A percentile compares a stretch with the other conserved stretches of the same genome.
These are phyloP conservation scores for Copidosoma aretas DNA, from an alignment of 2,888 invertebrate genomes.

Conservation along the genomic window DNA sequence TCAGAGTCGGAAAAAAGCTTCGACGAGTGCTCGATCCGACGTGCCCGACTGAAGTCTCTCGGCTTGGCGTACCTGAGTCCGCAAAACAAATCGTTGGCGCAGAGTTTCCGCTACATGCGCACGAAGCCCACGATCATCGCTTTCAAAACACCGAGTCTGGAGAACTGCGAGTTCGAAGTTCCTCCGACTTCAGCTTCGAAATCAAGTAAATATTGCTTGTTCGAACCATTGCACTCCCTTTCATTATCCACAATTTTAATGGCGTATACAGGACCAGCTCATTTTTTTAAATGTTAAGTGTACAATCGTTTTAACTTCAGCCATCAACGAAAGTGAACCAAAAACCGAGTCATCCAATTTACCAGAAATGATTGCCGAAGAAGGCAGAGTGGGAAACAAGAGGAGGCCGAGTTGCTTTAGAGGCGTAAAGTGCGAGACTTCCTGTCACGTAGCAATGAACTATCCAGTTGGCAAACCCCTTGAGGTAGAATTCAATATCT, in stretches of 20 bases:
- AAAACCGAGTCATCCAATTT: conserved; percentile 3
- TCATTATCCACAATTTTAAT: not conserved
- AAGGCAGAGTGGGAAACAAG: conserved; percentile 63
- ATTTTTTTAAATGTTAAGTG: not conserved
- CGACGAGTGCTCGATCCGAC: conserved; percentile 71
- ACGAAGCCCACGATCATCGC: conserved; percentile 88
- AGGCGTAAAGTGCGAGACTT: conserved; percentile 44
- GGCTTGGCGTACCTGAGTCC: conserved; percentile 72
- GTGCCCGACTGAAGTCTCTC: conserved; percentile 71
- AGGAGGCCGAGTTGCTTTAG: conserved; percentile 32
- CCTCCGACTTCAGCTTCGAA: conserved; percentile 64
- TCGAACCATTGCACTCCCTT: too few relatives aligned
- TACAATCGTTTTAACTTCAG: not conserved
- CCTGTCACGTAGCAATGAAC: conserved; percentile 63
- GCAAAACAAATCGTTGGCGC: conserved; percentile 80
- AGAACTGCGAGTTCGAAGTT: conserved; percentile 67
- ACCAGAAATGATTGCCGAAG: conserved; percentile 64
- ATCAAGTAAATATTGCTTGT: conserved; percentile 62
- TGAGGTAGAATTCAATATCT: conserved; percentile 67
- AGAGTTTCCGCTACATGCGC: conserved; percentile 89
- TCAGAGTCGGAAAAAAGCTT: conserved; percentile 84
- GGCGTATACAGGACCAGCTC: not conserved
- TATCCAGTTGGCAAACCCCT: conserved; percentile 83
- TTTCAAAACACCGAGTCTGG: conserved; percentile 82
- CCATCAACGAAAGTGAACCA: conserved; percentile 6